Evolutionary conservation across 2,797 vertebrate genomes (phyloP).

Genomic region (Coluber constrictor): DNA sequence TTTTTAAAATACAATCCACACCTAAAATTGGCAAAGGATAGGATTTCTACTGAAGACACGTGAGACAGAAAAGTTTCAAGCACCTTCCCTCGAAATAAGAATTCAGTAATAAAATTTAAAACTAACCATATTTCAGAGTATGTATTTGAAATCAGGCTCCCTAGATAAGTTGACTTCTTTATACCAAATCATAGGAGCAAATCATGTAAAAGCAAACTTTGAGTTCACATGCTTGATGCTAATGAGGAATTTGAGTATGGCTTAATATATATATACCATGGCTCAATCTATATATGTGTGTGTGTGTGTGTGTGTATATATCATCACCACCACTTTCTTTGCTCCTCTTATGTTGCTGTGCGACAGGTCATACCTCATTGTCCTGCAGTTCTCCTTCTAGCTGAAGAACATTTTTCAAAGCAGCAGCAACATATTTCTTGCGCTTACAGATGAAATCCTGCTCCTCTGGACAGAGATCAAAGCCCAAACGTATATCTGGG

Average conservation of each 20-base stretch:
- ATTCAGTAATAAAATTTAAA: background rate
- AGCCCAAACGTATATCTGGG: constrained; percentile 72
- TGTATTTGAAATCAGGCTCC: background rate
- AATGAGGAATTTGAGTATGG: background rate
- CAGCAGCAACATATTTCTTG: constrained; percentile 67
- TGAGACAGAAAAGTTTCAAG: background rate
- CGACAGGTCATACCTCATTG: constrained; percentile 64
- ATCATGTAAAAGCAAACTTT: background rate
- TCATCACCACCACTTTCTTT: background rate
- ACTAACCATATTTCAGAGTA: background rate
- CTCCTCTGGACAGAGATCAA: constrained; percentile 72
- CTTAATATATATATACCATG: background rate
- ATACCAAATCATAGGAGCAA: too few species aligned
- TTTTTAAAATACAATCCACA: background rate
- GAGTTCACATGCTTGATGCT: background rate
- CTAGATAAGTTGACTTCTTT: background rate
- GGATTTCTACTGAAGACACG: background rate
- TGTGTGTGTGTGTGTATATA: too few species aligned
- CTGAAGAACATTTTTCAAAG: constrained; percentile 69
- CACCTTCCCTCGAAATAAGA: background rate
- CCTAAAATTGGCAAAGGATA: background rate
- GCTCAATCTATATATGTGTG: background rate
- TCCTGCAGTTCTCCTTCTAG: constrained; percentile 66
- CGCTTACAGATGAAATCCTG: constrained; percentile 73
- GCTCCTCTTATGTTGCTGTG: background rate